These are phyloP conservation scores for Chrysomela aeneicollis DNA, from an alignment of 2,888 invertebrate genomes.

Conservation along the genomic window DNA sequence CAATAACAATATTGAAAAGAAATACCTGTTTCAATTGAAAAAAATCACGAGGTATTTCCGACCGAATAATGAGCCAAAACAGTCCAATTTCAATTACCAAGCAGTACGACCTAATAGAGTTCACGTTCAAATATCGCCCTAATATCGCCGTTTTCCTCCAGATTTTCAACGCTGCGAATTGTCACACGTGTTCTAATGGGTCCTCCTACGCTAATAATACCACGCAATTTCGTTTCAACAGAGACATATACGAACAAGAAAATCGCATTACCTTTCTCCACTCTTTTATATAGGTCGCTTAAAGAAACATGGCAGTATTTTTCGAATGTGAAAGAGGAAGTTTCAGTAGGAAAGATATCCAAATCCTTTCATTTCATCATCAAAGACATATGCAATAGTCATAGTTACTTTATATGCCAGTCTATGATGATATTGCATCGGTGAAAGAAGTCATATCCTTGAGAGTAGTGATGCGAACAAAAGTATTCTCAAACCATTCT, in stretches of 20 bases:
- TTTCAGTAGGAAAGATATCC: too few relatives aligned
- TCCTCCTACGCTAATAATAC: slow-evolving; percentile 27
- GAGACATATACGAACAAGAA: slow-evolving; percentile 4
- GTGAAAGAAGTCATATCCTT: too few relatives aligned
- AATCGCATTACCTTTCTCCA: slow-evolving; percentile 27
- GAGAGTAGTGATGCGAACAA: too few relatives aligned
- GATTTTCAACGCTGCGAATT: slow-evolving; percentile 29
- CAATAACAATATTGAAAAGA: too few relatives aligned
- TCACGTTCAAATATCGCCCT: slow-evolving; percentile 24
- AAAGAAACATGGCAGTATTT: not conserved
- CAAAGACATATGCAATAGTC: too few relatives aligned
- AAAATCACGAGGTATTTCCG: too few relatives aligned
- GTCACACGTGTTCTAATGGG: slow-evolving; percentile 27
- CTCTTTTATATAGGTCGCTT: slow-evolving; percentile 13
- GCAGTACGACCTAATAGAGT: slow-evolving; percentile 6
- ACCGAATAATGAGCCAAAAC: not conserved
- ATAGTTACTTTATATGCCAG: too few relatives aligned
- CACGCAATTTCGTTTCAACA: slow-evolving; percentile 15
- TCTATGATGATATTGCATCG: too few relatives aligned
- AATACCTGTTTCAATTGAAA: too few relatives aligned
- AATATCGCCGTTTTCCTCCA: slow-evolving; percentile 26
- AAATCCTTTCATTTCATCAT: too few relatives aligned
- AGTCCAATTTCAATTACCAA: not conserved
- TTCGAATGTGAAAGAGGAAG: not conserved
- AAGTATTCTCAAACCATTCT: too few relatives aligned